phyloP scores from a whole-genome alignment of 2,797 vertebrate genomes.

The Karalla daura region DNA sequence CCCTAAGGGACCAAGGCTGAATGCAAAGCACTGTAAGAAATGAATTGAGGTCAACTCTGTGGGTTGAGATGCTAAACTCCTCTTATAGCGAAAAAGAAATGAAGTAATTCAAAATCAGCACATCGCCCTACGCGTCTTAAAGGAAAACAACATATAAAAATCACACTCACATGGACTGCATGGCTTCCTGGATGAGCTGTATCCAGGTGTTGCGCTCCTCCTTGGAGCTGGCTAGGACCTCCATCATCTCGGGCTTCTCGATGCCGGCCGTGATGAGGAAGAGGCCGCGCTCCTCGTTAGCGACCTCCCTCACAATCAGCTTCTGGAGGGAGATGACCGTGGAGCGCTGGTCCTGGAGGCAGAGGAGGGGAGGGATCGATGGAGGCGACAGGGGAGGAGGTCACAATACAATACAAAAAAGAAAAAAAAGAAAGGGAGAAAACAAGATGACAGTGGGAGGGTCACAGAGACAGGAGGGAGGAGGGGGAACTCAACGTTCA shows the following conservation, averaged over 20 bases:
- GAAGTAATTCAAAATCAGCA: neutral
- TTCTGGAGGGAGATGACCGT: slow-evolving; percentile 97
- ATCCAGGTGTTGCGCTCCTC: slow-evolving; percentile 97
- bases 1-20: slow-evolving; percentile 6
- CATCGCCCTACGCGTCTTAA: neutral
- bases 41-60: neutral
- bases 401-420: no score
- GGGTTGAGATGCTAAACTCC: neutral
- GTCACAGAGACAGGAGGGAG: slow-evolving; percentile 27
- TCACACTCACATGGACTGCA: slow-evolving; percentile 91
- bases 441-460: slow-evolving; percentile 59
- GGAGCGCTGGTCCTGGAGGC: slow-evolving; percentile 92
- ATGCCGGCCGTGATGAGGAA: slow-evolving; percentile 94
- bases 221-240: slow-evolving; percentile 91
- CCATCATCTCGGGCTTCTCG: slow-evolving; percentile 94
- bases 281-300: slow-evolving; percentile 95
- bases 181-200: slow-evolving; percentile 91
- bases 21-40: slow-evolving; percentile 12
- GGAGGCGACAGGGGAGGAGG: slow-evolving; percentile 34
- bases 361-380: slow-evolving; percentile 23
- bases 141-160: neutral
- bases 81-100: slow-evolving; percentile 1
- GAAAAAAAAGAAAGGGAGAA: no score
- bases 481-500: no score
- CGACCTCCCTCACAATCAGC: slow-evolving; percentile 95